Evolutionary conservation across 2,888 invertebrate species (phyloP).

Genomic region (Phasia obesa): DNA sequence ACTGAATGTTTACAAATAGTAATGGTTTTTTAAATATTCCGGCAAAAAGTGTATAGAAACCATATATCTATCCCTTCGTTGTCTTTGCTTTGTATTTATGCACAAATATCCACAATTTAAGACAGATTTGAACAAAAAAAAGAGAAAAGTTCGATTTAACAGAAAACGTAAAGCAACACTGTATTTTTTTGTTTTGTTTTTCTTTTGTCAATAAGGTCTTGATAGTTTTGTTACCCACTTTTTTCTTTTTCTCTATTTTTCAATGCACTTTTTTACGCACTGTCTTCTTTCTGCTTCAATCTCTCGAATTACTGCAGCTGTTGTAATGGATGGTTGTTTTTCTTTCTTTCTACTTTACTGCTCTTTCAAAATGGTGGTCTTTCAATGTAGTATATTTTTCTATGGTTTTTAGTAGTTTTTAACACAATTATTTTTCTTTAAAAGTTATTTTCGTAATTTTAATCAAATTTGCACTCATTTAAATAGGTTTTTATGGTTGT

Average conservation of each 20-base stretch:
- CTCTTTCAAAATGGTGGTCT: conserved; percentile 71
- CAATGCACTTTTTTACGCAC: conserved; percentile 52
- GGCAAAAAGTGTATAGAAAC: conserved; percentile 23
- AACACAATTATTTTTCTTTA: conserved; percentile 47
- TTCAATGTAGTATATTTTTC: conserved; percentile 3
- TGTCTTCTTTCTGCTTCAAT: conserved; percentile 35
- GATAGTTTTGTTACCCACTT: conserved; percentile 29
- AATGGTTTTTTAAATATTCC: conserved; percentile 24
- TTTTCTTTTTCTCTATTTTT: conserved; percentile 13
- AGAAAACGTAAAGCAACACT: too few species aligned
- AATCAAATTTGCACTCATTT: conserved; percentile 41
- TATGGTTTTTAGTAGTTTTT: conserved; percentile 22
- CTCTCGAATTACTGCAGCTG: conserved; percentile 71
- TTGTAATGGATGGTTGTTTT: conserved; percentile 50
- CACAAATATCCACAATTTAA: too few species aligned
- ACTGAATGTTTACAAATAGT: background rate
- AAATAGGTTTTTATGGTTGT: conserved; percentile 34
- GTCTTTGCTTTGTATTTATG: background rate
- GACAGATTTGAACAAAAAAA: too few species aligned
- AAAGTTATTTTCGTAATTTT: conserved; percentile 41
- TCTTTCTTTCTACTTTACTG: conserved; percentile 44
- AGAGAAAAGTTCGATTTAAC: too few species aligned
- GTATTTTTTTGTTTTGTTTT: conserved; percentile 1
- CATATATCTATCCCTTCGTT: too few species aligned
- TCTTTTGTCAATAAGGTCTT: conserved; percentile 11